Percentiles rank a stretch among this genome's conserved stretches.
These are phyloP conservation scores for Trachelus tabidus DNA, from an alignment of 2,888 invertebrate species.

Conservation along the genomic window DNA sequence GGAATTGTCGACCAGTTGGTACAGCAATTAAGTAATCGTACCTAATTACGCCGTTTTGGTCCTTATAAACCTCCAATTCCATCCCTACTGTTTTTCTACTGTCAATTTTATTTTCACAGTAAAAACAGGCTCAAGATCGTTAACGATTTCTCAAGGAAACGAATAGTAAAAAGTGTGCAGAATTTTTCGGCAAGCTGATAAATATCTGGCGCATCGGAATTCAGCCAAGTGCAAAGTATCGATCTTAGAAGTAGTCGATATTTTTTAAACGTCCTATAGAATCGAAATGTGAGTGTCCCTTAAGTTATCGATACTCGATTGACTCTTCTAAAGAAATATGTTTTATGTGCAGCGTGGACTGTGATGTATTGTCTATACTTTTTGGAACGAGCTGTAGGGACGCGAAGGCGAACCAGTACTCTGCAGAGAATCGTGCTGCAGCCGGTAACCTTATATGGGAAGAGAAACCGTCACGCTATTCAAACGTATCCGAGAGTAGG, in stretches of 20 bases:
- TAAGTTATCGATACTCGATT: no score
- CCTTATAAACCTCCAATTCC: neutral
- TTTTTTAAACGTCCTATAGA: no score
- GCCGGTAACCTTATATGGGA: constrained; percentile 26
- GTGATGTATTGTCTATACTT: no score
- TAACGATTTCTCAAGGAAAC: neutral
- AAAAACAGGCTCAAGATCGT: no score
- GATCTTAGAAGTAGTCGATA: neutral
- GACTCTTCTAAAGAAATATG: no score
- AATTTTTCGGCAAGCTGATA: neutral
- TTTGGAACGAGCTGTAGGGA: no score
- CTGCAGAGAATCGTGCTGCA: neutral
- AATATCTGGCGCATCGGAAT: neutral
- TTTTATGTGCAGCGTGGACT: no score
- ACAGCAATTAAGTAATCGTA: neutral
- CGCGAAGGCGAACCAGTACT: no score
- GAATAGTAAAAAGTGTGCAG: neutral
- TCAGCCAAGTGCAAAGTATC: neutral
- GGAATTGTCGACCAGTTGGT: neutral
- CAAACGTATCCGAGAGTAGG: constrained; percentile 22
- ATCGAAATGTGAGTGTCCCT: no score
- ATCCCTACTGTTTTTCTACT: no score
- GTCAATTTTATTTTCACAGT: no score
- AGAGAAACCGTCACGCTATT: constrained; percentile 24
- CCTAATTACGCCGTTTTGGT: neutral